Evolutionary conservation across 2,888 invertebrate species (phyloP), one percentile per base, ranked within the genome.

Genomic region (Amiota mariae): DNA sequence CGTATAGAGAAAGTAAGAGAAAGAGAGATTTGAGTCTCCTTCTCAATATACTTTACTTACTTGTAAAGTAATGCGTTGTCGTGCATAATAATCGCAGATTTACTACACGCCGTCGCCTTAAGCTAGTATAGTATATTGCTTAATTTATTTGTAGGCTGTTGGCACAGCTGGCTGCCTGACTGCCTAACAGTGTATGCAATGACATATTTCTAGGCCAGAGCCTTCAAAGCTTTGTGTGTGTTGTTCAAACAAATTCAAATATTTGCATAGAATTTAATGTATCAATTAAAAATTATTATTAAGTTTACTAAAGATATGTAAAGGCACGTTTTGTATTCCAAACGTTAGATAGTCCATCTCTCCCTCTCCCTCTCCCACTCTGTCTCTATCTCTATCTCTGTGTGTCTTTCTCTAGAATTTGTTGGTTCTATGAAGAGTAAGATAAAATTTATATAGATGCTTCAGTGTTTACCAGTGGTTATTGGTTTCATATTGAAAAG

Each of bases 251-350:
- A 68, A 68, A 54, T 73, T 75, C 79, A 79, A 85, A 85, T 85
- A 87, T 85, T 86, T 86, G 85, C 80, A 80, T 80, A 80, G 80
- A 86, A 85, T 89, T 89, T 89, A 89, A 90, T 90, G 90, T 89
- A 90, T 89, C 90, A 89, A 89, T 89, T 89, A 89, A 89, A 89
- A 89, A 89, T 89, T 88, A 89, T 89, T 89, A 89, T 36, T 36
- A 89, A 88, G n/a, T 88, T 86, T 87, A 81, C 87, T 88, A 87
- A 87, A 36, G 36, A 36, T 88, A 89, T 89, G 88, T 86, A 82
- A 82, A 83, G 85, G 87, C 88, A 89, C 89, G 89, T 89, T 81
- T 82, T 75, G 74, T 66, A 75, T 59, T 61, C 15, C 6, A 13
- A 13, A 6, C 9, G 24, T 24, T 24, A 24, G 24, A 24, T 3